Evolutionary conservation across 2,888 invertebrate species (phyloP), one percentile per base, ranked within the genome.

Genomic region (Ctenicera cuprea): DNA sequence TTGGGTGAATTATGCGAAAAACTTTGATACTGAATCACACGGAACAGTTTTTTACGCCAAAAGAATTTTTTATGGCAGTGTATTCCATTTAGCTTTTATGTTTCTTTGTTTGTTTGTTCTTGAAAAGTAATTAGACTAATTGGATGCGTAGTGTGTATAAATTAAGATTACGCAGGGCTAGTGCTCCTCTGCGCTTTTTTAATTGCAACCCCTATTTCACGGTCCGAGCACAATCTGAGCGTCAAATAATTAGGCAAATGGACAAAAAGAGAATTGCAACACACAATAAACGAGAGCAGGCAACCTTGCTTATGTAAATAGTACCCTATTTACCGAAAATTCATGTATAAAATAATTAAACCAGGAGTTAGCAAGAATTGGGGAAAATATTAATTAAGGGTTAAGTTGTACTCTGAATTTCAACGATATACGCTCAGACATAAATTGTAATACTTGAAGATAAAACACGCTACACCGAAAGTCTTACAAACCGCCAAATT

Each of bases 1-100:
- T 83, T 82, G 71, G 71, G 77, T 82, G 82, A 83, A 78, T 83
- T 82, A 83, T 83, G 81, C 77, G 80, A 79, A 80, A 83, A 83
- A 83, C 80, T 83, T 83, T 80, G 20, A 64, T 57, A 71, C 63
- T 62, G 67, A 74, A 71, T 71, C 66, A 62, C 61, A 38, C 48
- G 18, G 45, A 33, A 48, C 30, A 38, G 57, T 63, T 65, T 70
- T 71, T 71, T 57, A 37, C 59, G 43, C 64, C 37, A 14, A n/a
- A 45, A 20, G 48, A 50, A 62, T 62, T 62, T 26, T 69, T 62
- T 62, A 50, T 43, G 20, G 18, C 43, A n/a, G 48, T 48, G 57
- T 33, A 59, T 64, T 57, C 45, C 57, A 38, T 57, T 71, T 59
- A 45, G 18, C 8, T 64, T 71, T 64, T 63, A 45, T 48, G 64